phyloP scores from a whole-genome alignment of 2,113 vertebrate species.

The Origma solitaria region DNA sequence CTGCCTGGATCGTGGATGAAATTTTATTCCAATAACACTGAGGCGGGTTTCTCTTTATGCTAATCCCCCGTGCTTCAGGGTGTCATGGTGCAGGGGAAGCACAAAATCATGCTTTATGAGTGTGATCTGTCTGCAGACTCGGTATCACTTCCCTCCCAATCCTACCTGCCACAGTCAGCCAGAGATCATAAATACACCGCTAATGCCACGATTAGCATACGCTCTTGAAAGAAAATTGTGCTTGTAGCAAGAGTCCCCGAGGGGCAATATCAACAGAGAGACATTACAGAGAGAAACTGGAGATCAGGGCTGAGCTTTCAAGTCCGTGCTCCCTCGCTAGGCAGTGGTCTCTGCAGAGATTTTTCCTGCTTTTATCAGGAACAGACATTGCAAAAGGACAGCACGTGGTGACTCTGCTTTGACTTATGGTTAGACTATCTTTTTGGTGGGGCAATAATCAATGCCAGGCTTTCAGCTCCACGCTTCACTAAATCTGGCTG shows the following conservation, averaged over 20 bases:
- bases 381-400: neutral
- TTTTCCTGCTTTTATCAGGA: neutral
- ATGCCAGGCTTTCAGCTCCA: neutral
- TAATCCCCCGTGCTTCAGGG: conserved; percentile 2
- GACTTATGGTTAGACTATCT: neutral
- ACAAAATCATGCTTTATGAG: conserved; percentile 43
- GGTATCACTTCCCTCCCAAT: conserved; percentile 1
- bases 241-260: conserved; percentile 32
- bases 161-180: conserved; percentile 43
- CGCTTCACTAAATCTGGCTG: neutral
- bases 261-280: conserved; percentile 46
- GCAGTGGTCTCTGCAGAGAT: neutral
- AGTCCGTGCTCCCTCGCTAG: neutral
- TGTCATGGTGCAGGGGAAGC: neutral
- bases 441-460: neutral
- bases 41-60: neutral
- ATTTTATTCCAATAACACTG: neutral
- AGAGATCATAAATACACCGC: conserved; percentile 41
- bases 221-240: conserved; percentile 55
- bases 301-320: conserved; percentile 37
- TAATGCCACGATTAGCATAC: conserved; percentile 54
- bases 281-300: conserved; percentile 7
- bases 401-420: neutral
- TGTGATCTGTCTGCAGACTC: conserved; percentile 13
- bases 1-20: neutral